Evolutionary conservation across 2,888 invertebrate genomes (phyloP), one percentile per base, ranked within the genome.

Genomic region (Andrena camellia): DNA sequence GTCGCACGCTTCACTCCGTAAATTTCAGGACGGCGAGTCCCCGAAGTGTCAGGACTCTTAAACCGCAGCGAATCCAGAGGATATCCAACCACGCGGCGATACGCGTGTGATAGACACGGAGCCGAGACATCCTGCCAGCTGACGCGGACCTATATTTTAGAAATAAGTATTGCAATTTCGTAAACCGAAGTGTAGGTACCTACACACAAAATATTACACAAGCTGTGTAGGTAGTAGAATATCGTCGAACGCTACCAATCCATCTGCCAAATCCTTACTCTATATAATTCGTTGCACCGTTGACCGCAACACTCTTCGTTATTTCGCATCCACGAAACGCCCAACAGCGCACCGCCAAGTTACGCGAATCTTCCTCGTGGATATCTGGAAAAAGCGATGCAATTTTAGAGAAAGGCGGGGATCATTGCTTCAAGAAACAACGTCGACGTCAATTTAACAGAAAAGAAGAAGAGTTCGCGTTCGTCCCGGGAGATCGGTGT

Each of bases 11-110:
- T 82, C 83, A 83, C 72, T 78, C 59, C 68, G 72, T 72, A 83
- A 83, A 83, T 83, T 83, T 83, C 78, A 66, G 70, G 78, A 83
- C 83, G 72, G 60, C 57, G n/a, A 83, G 84, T 82, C 82, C 82
- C 82, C 77, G 57, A 82, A 82, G 82, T 83, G 83, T 76, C 83
- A 75, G 29, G 77, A 77, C 76, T 83, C 84, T 83, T 83, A 77
- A 83, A 83, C 84, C 77, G 77, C 84, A 68, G 73, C 68, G 73
- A 68, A 81, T 81, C 81, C 63, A 70, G 54, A 10, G 50, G 29
- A 64, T 57, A 70, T 31, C 29, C 63, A 69, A 33, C 68, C 81
- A 10, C 35, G 68, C 33, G 60, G 17, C 42, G 31, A 10, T 26
- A 31, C 64, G 17, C 4, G 42, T 48, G 54, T 72, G 80, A 72